Evolutionary conservation across 2,888 invertebrate genomes (phyloP), one percentile per base, ranked within the genome.

Genomic region (Polia nebulosa): DNA sequence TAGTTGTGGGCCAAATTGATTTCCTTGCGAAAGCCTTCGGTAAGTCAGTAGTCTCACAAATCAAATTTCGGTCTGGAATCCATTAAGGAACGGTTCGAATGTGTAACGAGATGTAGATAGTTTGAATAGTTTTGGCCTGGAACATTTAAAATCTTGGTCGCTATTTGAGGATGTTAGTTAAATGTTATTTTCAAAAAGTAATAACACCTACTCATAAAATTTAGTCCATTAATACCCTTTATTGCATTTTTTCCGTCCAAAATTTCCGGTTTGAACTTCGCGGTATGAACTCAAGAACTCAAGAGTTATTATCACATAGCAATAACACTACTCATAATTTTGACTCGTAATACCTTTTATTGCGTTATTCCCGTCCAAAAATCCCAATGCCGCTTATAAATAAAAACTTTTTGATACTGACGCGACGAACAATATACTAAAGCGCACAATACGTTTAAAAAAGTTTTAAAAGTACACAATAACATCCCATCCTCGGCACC

Each of bases 1-100:
- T 80, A 81, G 78, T 76, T 80, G 77, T 68, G 69, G 69, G 22
- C 56, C 36, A 72, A 79, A 73, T 82, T 81, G 73, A 79, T 77
- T 81, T 79, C 72, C 76, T 76, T 69, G 68, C 29, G 59, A 71
- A 75, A 78, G 71, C 77, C 65, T 73, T 68, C 52, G 57, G 69
- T 76, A 74, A 78, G 58, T 78, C 55, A 62, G 36, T 55, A 53
- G 66, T 72, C 57, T n/a, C 60, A 69, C 57, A 57, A 77, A 78
- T 78, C 58, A 74, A 69, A 73, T 78, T 74, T 56, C 44, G 67
- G 60, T 66, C 51, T 47, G 49, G 45, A 64, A 51, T 52, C 75
- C 51, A 73, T 73, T 73, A 73, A 45, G 56, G 22, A 67, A 27
- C 39, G 44, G 44, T 60, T 73, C 32, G 11, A 60, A 56, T 59